Evolutionary conservation across 2,888 invertebrate genomes (phyloP).

Genomic region (Pollenia griseotomentosa): DNA sequence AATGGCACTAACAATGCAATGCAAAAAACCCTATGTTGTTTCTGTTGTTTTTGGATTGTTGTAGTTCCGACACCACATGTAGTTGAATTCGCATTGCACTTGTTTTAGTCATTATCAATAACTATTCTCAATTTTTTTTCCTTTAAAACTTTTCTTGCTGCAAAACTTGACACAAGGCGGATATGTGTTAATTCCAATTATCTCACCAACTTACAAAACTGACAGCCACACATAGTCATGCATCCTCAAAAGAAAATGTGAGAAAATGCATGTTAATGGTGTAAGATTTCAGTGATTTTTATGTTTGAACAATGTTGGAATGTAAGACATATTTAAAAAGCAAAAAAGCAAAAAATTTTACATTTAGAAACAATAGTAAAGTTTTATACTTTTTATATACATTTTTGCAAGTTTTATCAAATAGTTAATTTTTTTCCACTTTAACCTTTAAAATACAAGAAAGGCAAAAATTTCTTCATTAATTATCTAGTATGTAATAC

Average conservation of each 20-base stretch:
- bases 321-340: not conserved
- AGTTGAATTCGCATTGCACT: too few species aligned
- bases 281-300: conserved; percentile 63
- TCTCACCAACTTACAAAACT: not conserved
- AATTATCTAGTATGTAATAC: too few species aligned
- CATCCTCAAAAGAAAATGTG: conserved; percentile 31
- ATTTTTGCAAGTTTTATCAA: not conserved
- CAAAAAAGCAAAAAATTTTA: conserved; percentile 16
- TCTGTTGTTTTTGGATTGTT: too few species aligned
- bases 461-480: too few species aligned
- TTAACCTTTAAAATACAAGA: too few species aligned
- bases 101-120: too few species aligned
- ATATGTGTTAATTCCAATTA: not conserved
- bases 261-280: conserved; percentile 57
- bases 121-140: too few species aligned
- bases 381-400: not conserved
- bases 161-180: not conserved
- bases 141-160: too few species aligned
- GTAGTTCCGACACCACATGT: too few species aligned
- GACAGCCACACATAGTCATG: not conserved
- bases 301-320: conserved; percentile 31
- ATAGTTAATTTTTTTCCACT: too few species aligned
- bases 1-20: too few species aligned
- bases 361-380: conserved; percentile 47
- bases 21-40: too few species aligned